A percentile compares a stretch with the other conserved stretches of the same genome.
phyloP scores from a whole-genome alignment of 2,888 invertebrate species.

The Andrena fulva region DNA sequence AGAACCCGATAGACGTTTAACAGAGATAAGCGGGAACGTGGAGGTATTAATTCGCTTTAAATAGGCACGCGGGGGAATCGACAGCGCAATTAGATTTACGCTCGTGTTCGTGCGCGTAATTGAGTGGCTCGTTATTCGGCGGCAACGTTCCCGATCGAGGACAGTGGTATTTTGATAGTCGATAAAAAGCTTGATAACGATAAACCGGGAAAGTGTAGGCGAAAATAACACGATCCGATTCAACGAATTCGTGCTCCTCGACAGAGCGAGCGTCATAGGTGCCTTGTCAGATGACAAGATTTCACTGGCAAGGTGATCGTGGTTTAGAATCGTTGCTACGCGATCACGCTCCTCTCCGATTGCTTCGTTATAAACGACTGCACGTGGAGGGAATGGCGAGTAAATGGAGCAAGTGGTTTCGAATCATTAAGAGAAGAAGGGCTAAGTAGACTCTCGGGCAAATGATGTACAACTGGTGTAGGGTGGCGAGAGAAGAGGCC shows the following conservation, averaged over 20 bases:
- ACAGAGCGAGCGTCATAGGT: not conserved
- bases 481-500: not conserved
- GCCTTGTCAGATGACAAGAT: not conserved
- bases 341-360: not conserved
- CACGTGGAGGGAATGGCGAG: not conserved
- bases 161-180: slow-evolving; percentile 42
- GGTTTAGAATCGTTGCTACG: not conserved
- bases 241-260: not conserved
- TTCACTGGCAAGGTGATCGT: not conserved
- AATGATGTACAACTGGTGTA: not conserved
- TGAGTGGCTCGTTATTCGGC: slow-evolving; percentile 32
- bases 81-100: slow-evolving; percentile 26
- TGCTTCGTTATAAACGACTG: not conserved
- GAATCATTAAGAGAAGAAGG: not conserved
- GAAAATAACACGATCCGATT: not conserved
- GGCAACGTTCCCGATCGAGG: slow-evolving; percentile 29
- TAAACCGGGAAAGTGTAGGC: not conserved
- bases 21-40: slow-evolving; percentile 22
- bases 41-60: slow-evolving; percentile 7
- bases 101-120: not conserved
- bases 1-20: slow-evolving; percentile 6
- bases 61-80: slow-evolving; percentile 15
- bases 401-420: not conserved
- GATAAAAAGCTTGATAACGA: slow-evolving; percentile 24
- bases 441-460: not conserved